Percentiles rank a stretch among this genome's conserved stretches.
phyloP scores from a whole-genome alignment of 2,888 invertebrate species.

The Lasioglossum oenotherae region DNA sequence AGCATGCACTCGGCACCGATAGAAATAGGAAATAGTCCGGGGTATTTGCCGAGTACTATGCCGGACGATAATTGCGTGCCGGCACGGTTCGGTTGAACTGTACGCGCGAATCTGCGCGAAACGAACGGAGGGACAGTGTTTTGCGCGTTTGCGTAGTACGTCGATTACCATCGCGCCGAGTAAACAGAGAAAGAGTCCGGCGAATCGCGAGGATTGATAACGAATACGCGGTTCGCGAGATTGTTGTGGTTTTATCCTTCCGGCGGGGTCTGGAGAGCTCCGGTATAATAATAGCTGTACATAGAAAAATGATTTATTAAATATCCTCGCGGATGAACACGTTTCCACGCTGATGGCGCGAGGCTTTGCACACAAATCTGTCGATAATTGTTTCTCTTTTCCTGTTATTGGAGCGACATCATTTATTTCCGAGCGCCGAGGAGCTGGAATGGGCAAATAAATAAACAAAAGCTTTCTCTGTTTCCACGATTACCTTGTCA shows the following conservation, averaged over 20 bases:
- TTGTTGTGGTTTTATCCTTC: slow-evolving; percentile 9
- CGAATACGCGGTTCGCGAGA: slow-evolving; percentile 31
- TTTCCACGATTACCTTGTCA: background rate
- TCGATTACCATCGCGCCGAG: background rate
- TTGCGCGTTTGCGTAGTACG: background rate
- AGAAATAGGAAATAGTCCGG: slow-evolving; percentile 3
- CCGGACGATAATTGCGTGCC: slow-evolving; percentile 1
- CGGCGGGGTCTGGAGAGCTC: background rate
- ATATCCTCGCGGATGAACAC: background rate
- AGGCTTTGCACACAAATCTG: background rate
- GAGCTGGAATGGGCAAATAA: background rate
- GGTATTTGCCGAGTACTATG: slow-evolving; percentile 4
- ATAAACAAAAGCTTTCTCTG: background rate
- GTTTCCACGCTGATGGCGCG: background rate
- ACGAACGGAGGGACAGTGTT: slow-evolving; percentile 4
- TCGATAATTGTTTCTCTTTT: background rate
- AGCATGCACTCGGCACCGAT: background rate
- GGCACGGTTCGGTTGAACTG: slow-evolving; percentile 11
- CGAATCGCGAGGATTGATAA: slow-evolving; percentile 24
- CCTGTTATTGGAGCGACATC: background rate
- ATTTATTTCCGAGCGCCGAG: background rate
- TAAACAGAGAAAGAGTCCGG: slow-evolving; percentile 23
- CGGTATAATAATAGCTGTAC: background rate
- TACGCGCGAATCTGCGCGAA: slow-evolving; percentile 15
- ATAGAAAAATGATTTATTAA: background rate